A percentile compares a stretch with the other conserved stretches of the same genome.
Evolutionary conservation across 2,888 invertebrate species (phyloP).

Genomic region (Apodemia hepburni): DNA sequence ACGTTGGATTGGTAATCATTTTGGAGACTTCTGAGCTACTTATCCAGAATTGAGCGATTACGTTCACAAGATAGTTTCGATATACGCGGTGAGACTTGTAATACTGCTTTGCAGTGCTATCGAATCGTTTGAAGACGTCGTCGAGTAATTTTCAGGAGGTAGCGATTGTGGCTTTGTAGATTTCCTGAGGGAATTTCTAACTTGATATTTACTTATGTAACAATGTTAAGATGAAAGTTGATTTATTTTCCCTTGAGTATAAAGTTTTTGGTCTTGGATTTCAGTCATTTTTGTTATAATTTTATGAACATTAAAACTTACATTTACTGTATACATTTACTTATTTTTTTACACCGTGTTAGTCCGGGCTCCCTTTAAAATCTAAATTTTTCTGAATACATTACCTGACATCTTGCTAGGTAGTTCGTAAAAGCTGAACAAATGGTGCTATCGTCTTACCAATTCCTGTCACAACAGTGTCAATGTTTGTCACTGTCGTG

Average conservation of each 20-base stretch:
- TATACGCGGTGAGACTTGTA: conserved; percentile 2
- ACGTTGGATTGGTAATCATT: neutral
- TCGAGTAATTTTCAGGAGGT: conserved; percentile 17
- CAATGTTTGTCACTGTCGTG: too few relatives aligned
- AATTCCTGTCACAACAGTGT: too few relatives aligned
- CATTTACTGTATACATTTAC: too few relatives aligned
- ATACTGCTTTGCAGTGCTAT: conserved; percentile 18
- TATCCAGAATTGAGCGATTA: conserved; percentile 6
- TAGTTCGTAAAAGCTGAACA: too few relatives aligned
- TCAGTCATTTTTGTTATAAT: neutral
- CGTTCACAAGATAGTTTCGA: conserved; percentile 14
- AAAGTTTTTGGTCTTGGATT: neutral
- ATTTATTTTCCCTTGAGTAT: neutral
- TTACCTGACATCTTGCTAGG: too few relatives aligned
- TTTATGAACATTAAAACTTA: conserved; percentile 1
- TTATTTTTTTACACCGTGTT: too few relatives aligned
- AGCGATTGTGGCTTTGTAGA: conserved; percentile 20
- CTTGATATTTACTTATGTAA: conserved; percentile 15
- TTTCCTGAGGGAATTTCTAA: conserved; percentile 17
- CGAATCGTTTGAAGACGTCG: conserved; percentile 19
- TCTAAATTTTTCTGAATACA: too few relatives aligned
- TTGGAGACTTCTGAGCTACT: conserved; percentile 3
- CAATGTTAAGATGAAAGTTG: conserved; percentile 11
- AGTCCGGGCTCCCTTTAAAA: too few relatives aligned
- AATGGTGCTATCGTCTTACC: too few relatives aligned